Evolutionary conservation across 2,888 invertebrate genomes (phyloP), one percentile per base, ranked within the genome.

Genomic region (Folsomia manolachei): DNA sequence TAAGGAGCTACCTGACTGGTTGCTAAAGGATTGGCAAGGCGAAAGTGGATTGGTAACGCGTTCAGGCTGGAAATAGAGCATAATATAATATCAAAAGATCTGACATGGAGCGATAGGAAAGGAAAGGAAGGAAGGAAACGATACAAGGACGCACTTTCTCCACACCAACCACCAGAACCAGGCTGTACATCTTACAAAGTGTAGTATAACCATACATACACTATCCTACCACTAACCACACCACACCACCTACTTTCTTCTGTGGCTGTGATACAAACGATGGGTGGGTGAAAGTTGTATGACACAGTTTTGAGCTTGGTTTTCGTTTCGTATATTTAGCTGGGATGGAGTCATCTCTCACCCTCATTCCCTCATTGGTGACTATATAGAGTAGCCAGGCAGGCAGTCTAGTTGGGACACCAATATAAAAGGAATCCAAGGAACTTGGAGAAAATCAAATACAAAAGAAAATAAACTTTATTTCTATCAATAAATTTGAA

Each of bases 301-400:
- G 56, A 56, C 56, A 56, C 56, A 56, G 56, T 56, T 56, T 56
- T 56, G 56, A 56, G 56, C n/a, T n/a, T 56, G 19, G 19, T 56
- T 56, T 51, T 56, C 11, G 56, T 7, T 39, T 39, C 39, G 56
- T 56, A 56, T 21, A 56, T 56, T 56, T 56, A 56, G n/a, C 56
- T 56, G 4, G 39, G 7, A 14, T 9, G 39, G 39, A 39, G 39
- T 21, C 11, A 56, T 56, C 56, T 56, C 56, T 21, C 19, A 7
- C 19, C 21, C 56, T 56, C 56, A 56, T 21, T 56, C 56, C 56
- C 56, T 56, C 56, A 56, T 56, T 56, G 56, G 39, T 39, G 39
- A 39, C 39, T 39, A 39, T 4, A 39, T 4, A 39, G 39, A 4
- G 39, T 9, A 14, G 39, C 39, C 7, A n/a, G n/a, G n/a, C n/a